Conservation (phyloP, 2,113 vertebrate species). For the Paramisgurnus dabryanus region DNA sequence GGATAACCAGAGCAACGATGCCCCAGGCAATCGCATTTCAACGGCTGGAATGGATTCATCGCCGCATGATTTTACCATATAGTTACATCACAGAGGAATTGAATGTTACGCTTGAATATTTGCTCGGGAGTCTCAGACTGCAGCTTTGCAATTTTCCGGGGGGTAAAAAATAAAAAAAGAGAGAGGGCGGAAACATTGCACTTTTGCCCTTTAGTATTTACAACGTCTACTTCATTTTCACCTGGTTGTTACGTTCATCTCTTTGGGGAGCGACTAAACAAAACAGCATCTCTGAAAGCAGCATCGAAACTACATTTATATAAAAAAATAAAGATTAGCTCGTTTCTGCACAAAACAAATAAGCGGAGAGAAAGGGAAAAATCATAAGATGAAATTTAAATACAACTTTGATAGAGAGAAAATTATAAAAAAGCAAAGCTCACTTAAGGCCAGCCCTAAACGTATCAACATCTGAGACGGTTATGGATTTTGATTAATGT, state of each 20-base stretch:
- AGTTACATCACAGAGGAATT: constrained; percentile 24
- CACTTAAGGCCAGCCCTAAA: constrained; percentile 61
- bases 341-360: constrained; percentile 18
- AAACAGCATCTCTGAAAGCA: constrained; percentile 25
- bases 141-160: not conserved
- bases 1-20: constrained; percentile 4
- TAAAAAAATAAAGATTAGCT: constrained; percentile 28
- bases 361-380: constrained; percentile 6
- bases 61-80: constrained; percentile 18
- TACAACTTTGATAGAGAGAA: constrained; percentile 32
- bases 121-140: constrained; percentile 17
- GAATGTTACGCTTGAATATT: constrained; percentile 1
- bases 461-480: constrained; percentile 14
- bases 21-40: constrained; percentile 1
- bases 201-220: constrained; percentile 44
- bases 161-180: not conserved
- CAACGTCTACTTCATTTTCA: constrained; percentile 36
- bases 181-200: constrained; percentile 45
- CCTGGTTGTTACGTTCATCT: constrained; percentile 18
- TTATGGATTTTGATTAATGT: constrained; percentile 30
- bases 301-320: not conserved
- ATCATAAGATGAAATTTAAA: constrained; percentile 20
- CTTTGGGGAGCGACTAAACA: constrained; percentile 9
- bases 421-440: constrained; percentile 49
- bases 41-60: constrained; percentile 11